Percentiles rank a stretch among this genome's conserved stretches.
These are phyloP conservation scores for Conus betulinus DNA, from an alignment of 1,140 invertebrate species.

Conservation along the genomic window DNA sequence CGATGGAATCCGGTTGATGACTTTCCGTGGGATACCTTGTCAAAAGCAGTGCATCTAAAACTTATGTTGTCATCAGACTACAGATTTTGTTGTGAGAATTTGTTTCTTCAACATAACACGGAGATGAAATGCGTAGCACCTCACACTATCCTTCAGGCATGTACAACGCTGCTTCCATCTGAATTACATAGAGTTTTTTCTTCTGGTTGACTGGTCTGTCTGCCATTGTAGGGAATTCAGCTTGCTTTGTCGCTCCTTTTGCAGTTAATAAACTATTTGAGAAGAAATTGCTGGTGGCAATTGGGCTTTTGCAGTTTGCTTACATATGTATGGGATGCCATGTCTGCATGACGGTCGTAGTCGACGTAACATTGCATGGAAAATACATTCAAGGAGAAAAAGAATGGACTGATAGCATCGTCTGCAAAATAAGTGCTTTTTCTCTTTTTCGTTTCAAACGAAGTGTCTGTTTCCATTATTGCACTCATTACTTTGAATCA, in stretches of 20 bases:
- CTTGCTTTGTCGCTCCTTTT: slow-evolving; percentile 27
- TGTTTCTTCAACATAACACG: slow-evolving; percentile 34
- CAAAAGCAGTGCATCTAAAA: neutral
- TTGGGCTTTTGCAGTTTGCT: slow-evolving; percentile 45
- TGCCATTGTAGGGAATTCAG: slow-evolving; percentile 49
- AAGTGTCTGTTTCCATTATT: slow-evolving; percentile 34
- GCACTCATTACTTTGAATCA: slow-evolving; percentile 51
- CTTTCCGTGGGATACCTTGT: no score
- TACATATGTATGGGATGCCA: slow-evolving; percentile 35
- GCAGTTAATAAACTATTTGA: neutral
- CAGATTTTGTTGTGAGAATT: slow-evolving; percentile 45
- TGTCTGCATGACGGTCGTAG: slow-evolving; percentile 23
- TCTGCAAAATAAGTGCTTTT: slow-evolving; percentile 32
- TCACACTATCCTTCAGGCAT: slow-evolving; percentile 49
- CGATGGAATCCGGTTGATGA: no score
- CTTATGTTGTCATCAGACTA: slow-evolving; percentile 38
- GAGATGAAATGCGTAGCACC: slow-evolving; percentile 11
- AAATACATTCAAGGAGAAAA: slow-evolving; percentile 20
- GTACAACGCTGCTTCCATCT: slow-evolving; percentile 44
- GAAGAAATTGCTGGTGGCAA: slow-evolving; percentile 43
- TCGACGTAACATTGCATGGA: slow-evolving; percentile 53
- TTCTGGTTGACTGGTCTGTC: slow-evolving; percentile 47
- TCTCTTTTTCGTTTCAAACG: slow-evolving; percentile 34
- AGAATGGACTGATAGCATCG: slow-evolving; percentile 19
- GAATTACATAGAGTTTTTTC: slow-evolving; percentile 33